Base-by-base conservation (phyloP, 1,140 invertebrate species). In the Psilanteris sp. region DNA sequence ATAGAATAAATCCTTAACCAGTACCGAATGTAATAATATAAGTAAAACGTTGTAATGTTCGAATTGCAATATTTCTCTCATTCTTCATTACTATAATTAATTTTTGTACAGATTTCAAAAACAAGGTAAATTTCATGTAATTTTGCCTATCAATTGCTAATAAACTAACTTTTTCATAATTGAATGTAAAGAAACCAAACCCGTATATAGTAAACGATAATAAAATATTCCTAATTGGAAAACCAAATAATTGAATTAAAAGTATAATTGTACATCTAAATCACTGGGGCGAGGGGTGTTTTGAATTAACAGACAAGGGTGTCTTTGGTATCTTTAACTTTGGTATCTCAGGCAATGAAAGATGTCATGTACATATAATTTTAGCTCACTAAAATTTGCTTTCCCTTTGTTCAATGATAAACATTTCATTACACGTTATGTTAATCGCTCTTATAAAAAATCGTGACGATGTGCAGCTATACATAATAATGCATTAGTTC, bases 391-490 rank as follows among this genome's bases (percentile, higher is more conserved):
- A 82, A 83, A 61, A 39, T 54, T 61, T 61, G 39, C 9, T 61
- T 61, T 50, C 72, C 66, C 70, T 84, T 81, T 71, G 74, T 77
- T 81, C 75, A 64, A 79, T 78, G 72, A 83, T 77, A 82, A 81
- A 84, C 61, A 61, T 61, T 37, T 77, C 72, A 8, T 66, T 84
- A 81, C 79, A 81, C 77, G 61, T 77, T 75, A 29, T 41, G 48
- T 79, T 76, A 29, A 54, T 81, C 62, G 74, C 77, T 83, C 70
- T 80, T 85, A 84, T 81, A 84, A 86, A 87, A 85, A 80, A 66
- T 82, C 70, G 64, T 82, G 75, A 72, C 75, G 43, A 50, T 72
- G 74, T 84, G 79, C 75, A 80, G 79, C 81, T 86, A 82, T 87
- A 86, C 83, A 86, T 70, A 81, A 77, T 85, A 84, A 85, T 80